Percentiles rank a stretch among this genome's conserved stretches.
phyloP scores from a whole-genome alignment of 2,113 vertebrate species.

The Bos javanicus region DNA sequence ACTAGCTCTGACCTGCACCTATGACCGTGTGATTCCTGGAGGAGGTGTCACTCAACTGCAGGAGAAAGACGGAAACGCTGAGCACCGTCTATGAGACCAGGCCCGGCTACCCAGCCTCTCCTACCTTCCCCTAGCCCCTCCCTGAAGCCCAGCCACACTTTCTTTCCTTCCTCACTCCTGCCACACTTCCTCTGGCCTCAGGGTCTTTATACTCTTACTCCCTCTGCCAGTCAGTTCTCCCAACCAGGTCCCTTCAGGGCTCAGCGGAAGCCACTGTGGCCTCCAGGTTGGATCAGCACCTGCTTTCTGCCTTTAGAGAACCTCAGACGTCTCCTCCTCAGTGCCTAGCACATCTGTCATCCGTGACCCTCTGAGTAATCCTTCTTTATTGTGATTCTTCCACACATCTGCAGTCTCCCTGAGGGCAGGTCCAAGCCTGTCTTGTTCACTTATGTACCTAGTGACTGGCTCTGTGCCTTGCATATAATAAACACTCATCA shows the following conservation, averaged over 20 bases:
- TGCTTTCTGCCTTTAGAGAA: background rate
- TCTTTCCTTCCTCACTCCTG: background rate
- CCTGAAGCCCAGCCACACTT: background rate
- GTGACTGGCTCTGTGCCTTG: background rate
- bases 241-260: background rate
- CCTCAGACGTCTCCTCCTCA: background rate
- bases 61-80: background rate
- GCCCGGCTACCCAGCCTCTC: background rate
- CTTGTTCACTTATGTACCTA: background rate
- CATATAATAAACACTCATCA: background rate
- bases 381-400: background rate
- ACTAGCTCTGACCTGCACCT: background rate
- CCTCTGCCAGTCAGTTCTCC: background rate
- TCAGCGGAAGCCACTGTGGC: background rate
- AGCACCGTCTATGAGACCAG: background rate
- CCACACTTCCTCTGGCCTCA: background rate
- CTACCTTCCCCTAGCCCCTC: rapidly evolving
- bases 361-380: background rate
- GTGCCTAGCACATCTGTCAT: background rate
- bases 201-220: background rate
- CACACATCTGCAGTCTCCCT: background rate
- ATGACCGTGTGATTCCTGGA: background rate
- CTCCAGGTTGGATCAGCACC: background rate
- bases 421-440: background rate
- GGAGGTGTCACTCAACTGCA: background rate